Conservation (phyloP, 53 echinoderm and acorn worm genomes). For the Luidia sarsii region DNA sequence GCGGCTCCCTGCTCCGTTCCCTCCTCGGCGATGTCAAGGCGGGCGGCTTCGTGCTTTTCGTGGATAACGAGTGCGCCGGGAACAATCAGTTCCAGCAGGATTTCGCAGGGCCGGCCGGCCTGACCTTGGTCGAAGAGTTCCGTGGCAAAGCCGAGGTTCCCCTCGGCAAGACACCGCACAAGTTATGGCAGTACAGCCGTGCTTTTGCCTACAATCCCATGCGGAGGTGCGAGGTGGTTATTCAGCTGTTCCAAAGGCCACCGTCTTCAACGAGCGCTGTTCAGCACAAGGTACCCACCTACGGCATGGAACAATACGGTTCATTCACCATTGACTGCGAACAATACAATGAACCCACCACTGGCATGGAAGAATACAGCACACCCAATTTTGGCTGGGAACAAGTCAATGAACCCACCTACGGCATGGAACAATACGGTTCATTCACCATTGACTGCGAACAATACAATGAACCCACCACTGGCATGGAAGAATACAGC, state of each 20-base stretch:
- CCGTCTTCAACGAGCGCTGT: too few relatives aligned
- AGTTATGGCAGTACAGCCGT: not conserved
- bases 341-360: too few relatives aligned
- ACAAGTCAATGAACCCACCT: too few relatives aligned
- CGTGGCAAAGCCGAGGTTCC: slow-evolving; percentile 6
- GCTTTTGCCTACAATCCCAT: slow-evolving; percentile 34
- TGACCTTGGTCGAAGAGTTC: not conserved
- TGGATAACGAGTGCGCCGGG: not conserved
- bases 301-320: too few relatives aligned
- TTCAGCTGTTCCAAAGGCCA: slow-evolving; percentile 36
- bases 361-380: too few relatives aligned
- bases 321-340: too few relatives aligned
- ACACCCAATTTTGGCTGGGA: too few relatives aligned
- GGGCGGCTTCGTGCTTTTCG: slow-evolving; percentile 29
- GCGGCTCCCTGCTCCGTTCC: not conserved
- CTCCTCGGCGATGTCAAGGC: slow-evolving; percentile 15
- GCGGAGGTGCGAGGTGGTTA: slow-evolving; percentile 31
- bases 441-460: too few relatives aligned
- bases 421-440: too few relatives aligned
- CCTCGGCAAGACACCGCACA: not conserved
- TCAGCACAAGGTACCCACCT: too few relatives aligned
- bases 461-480: too few relatives aligned
- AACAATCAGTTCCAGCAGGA: not conserved
- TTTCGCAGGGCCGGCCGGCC: slow-evolving; percentile 7
- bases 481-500: too few relatives aligned